These are phyloP conservation scores for Cheilinus undulatus DNA, from an alignment of 2,113 vertebrate genomes.

Conservation along the genomic window DNA sequence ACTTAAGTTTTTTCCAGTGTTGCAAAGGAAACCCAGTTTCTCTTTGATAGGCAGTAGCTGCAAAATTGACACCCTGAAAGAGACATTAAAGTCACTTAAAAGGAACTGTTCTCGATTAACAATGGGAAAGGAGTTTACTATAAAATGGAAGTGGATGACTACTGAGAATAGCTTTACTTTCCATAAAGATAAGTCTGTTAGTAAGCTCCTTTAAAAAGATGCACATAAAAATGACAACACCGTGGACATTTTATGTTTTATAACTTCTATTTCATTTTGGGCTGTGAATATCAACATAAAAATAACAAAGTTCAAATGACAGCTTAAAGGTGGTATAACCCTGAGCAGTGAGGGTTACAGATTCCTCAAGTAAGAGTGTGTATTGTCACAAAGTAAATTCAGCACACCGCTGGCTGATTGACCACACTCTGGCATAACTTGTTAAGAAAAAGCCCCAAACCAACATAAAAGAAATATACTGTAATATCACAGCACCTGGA, in stretches of 20 bases:
- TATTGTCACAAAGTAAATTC: background rate
- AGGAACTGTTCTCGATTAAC: background rate
- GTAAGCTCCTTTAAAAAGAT: background rate
- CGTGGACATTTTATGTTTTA: background rate
- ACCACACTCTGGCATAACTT: constrained; percentile 8
- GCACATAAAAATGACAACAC: background rate
- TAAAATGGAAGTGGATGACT: background rate
- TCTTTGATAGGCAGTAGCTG: too few species aligned
- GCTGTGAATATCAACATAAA: background rate
- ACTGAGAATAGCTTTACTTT: background rate
- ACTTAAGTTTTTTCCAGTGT: background rate
- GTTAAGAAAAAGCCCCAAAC: constrained; percentile 18
- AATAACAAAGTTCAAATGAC: background rate
- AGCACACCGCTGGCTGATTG: background rate
- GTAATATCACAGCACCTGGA: constrained; percentile 40
- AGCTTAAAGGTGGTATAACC: background rate
- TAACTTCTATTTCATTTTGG: background rate
- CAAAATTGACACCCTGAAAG: too few species aligned
- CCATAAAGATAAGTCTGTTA: background rate
- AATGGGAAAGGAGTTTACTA: background rate
- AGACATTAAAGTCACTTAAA: background rate
- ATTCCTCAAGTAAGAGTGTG: constrained; percentile 44
- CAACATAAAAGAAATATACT: constrained; percentile 12
- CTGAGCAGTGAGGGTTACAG: background rate
- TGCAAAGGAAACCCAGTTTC: background rate